Base-by-base conservation (phyloP, 1,140 invertebrate genomes). In the Papilio glaucus region DNA sequence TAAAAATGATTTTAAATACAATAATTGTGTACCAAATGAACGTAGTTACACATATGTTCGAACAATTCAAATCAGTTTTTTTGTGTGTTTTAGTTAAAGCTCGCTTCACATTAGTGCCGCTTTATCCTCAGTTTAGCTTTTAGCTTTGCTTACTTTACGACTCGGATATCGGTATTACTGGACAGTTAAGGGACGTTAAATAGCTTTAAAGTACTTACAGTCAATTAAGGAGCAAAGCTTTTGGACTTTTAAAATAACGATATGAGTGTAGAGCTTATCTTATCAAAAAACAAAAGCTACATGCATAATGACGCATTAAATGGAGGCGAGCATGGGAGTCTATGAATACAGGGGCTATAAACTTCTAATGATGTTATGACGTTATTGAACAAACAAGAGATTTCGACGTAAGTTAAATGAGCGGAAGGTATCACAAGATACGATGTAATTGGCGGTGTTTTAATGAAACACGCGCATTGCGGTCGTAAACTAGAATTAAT, bases 161-260 rank as follows among this genome's bases (percentile, higher is more conserved):
- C 57, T 77, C 75, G 78, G 76, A 83, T 85, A 84, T 83, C 72
- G 73, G 75, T 74, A 73, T 38, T 65, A 60, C 75, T 73, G 77
- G 15, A 63, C 26, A 39, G 29, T 63, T 77, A 77, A 75, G 75
- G 74, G 77, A 77, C 74, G 15, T 79, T 83, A 82, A 84, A 86
- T 84, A 83, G 77, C 78, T 81, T 85, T 85, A 78, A 84, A 85
- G 82, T 81, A 84, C 77, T 72, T 69, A 62, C 63, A 82, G 83
- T 81, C 83, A 84, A 88, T 88, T 89, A 88, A 82, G 81, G 81
- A 76, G 81, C 84, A 87, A 86, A 82, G 80, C 73, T 81, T 82
- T 81, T 73, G 62, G 63, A 49, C 73, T 70, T 82, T 78, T 77
- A 83, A 82, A 82, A 82, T 80, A 82, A 81, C 76, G 74, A 85